Evolutionary conservation across 2,113 vertebrate species (phyloP).

Genomic region (Setophaga coronata): DNA sequence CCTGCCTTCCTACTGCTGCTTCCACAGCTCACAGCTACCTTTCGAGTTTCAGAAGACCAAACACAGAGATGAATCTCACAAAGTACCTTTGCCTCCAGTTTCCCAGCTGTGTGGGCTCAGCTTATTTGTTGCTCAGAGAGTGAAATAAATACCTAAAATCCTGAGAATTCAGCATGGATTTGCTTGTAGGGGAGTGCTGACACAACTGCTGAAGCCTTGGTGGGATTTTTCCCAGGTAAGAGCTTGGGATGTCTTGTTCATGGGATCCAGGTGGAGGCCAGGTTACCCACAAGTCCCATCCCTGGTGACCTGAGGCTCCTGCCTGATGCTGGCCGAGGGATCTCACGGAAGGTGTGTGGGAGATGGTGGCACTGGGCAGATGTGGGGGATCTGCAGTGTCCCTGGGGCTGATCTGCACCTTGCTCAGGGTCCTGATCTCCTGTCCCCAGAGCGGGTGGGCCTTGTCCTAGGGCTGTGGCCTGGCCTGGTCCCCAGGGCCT

Average conservation of each 20-base stretch:
- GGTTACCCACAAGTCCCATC: neutral
- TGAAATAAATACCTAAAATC: neutral
- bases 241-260: neutral
- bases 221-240: neutral
- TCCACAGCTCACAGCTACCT: neutral
- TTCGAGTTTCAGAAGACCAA: neutral
- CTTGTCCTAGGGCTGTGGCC: neutral
- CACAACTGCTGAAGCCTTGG: neutral
- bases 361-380: neutral
- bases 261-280: neutral
- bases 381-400: neutral
- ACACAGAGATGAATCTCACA: neutral
- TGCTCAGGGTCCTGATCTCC: neutral
- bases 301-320: neutral
- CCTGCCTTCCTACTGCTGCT: neutral
- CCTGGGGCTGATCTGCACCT: neutral
- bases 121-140: neutral
- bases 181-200: neutral
- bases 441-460: rapidly evolving
- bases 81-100: neutral
- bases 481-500: too few species aligned
- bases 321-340: rapidly evolving
- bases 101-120: neutral
- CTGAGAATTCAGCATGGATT: neutral
- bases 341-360: rapidly evolving